Evolutionary conservation across 2,888 invertebrate species (phyloP).

Genomic region (Mimachlamys varia): DNA sequence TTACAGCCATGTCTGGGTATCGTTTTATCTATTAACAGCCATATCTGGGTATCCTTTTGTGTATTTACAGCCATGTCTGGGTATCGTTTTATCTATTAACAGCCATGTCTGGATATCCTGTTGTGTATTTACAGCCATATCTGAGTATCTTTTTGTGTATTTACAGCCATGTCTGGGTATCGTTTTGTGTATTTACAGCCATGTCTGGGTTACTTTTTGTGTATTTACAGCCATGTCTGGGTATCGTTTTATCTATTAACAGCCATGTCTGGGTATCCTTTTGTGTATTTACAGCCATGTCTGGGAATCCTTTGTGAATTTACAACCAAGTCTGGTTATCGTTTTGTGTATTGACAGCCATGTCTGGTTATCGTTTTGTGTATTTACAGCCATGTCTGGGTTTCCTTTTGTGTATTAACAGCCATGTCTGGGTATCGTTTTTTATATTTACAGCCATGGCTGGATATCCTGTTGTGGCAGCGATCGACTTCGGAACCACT

Average conservation of each 20-base stretch:
- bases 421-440: not conserved
- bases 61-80: too few relatives aligned
- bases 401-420: not conserved
- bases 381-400: not conserved
- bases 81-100: not conserved
- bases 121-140: too few relatives aligned
- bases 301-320: not conserved
- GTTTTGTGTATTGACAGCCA: not conserved
- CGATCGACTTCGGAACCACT: not conserved
- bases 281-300: not conserved
- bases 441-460: not conserved
- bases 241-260: not conserved
- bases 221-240: too few relatives aligned
- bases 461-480: not conserved
- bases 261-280: not conserved
- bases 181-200: not conserved
- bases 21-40: not conserved
- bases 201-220: not conserved
- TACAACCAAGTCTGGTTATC: too few relatives aligned
- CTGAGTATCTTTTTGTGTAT: too few relatives aligned
- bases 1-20: not conserved
- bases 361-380: not conserved
- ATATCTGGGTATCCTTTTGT: not conserved
- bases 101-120: not conserved
- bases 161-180: not conserved